Evolutionary conservation across 1,140 invertebrate genomes (phyloP).

Genomic region (Drosophila subobscura): DNA sequence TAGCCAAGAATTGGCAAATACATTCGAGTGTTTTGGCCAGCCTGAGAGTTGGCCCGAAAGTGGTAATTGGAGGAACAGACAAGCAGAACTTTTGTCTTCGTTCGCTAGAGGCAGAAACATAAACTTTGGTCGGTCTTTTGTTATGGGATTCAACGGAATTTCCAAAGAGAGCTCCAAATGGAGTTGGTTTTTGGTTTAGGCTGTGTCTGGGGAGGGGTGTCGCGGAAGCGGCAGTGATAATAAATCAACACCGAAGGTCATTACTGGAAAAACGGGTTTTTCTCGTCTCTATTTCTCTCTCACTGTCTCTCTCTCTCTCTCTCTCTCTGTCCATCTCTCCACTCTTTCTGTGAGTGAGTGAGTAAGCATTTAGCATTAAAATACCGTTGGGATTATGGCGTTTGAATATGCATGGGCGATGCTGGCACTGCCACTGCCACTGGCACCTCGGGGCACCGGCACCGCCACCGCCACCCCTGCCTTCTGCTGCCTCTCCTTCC

Average conservation of each 20-base stretch:
- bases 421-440: constrained; percentile 1
- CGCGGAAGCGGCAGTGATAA: constrained; percentile 45
- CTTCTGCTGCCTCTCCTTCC: neutral
- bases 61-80: constrained; percentile 13
- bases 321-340: constrained; percentile 6
- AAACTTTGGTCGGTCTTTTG: constrained; percentile 28
- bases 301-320: constrained; percentile 2
- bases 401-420: constrained; percentile 75
- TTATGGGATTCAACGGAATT: constrained; percentile 50
- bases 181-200: neutral
- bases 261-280: constrained; percentile 81
- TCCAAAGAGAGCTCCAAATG: constrained; percentile 27
- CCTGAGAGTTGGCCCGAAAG: constrained; percentile 29
- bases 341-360: constrained; percentile 47
- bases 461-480: neutral
- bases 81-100: constrained; percentile 4
- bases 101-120: constrained; percentile 4
- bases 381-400: constrained; percentile 80
- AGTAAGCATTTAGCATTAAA: constrained; percentile 81
- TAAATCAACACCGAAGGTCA: constrained; percentile 79
- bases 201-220: constrained; percentile 10
- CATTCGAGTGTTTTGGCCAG: constrained; percentile 4
- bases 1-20: constrained; percentile 34
- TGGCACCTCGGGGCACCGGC: neutral
- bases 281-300: constrained; percentile 11